Evolutionary conservation across 2,797 vertebrate species (phyloP).

Genomic region (Yasuhikotakia modesta): DNA sequence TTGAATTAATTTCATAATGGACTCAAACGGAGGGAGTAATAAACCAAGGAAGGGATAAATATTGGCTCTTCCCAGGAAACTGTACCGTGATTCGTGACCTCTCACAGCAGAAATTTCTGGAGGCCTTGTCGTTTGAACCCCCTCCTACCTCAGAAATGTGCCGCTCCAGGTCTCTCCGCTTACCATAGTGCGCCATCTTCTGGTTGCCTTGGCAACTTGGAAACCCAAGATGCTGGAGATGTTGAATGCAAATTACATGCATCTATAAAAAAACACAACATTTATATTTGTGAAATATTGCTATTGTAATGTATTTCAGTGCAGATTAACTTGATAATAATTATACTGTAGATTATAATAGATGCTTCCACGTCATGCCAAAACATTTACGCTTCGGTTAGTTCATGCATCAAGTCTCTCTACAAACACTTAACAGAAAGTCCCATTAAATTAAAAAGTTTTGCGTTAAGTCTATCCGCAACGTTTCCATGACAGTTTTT

Average conservation of each 20-base stretch:
- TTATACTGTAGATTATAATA: background rate
- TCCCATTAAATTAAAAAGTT: constrained; percentile 6
- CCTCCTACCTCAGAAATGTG: background rate
- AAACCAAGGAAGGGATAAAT: background rate
- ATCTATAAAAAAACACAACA: background rate
- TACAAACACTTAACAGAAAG: background rate
- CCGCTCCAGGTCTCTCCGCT: constrained; percentile 54
- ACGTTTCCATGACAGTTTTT: constrained; percentile 10
- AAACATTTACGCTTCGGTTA: background rate
- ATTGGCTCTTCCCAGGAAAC: constrained; percentile 3
- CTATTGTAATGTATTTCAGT: background rate
- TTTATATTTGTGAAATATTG: background rate
- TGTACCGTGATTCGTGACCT: constrained; percentile 28
- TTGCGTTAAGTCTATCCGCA: background rate
- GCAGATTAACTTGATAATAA: background rate
- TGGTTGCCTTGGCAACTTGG: constrained; percentile 61
- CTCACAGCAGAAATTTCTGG: constrained; percentile 52
- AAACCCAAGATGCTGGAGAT: background rate
- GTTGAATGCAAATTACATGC: background rate
- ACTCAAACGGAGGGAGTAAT: background rate
- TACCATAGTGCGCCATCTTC: constrained; percentile 71
- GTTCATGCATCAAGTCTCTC: background rate
- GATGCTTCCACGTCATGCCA: background rate
- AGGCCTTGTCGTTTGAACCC: constrained; percentile 31
- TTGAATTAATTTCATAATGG: background rate